Evolutionary conservation across 2,888 invertebrate genomes (phyloP), one percentile per base, ranked within the genome.

Genomic region (Ormyrus rosae): DNA sequence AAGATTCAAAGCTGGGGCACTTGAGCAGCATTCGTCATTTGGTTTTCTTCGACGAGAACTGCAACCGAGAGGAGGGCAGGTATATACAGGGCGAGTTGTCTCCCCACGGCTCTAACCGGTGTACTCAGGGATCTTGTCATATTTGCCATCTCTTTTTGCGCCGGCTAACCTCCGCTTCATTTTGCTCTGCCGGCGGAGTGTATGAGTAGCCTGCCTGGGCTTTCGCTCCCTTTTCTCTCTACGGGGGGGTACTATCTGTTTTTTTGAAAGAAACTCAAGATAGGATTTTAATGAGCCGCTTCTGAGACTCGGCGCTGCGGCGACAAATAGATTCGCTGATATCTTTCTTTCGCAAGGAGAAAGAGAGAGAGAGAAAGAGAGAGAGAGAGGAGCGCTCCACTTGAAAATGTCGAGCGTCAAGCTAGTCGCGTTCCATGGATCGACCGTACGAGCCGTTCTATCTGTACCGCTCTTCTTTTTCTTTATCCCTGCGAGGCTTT

Each of bases 291-390:
- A 89, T 88, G 86, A 88, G 86, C 82, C 84, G 85, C 88, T 88
- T 84, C 84, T 82, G 82, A 81, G 85, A 75, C 71, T 72, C 19
- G 55, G 63, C 84, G 82, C 81, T 83, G 85, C 84, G 83, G 84
- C 83, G 85, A 88, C 88, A 89, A 88, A 89, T 89, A 88, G 88
- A 89, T 89, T 87, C 88, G 76, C 88, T 88, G 88, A 89, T 89
- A 88, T 86, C 86, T 83, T 84, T 85, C 82, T 81, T 70, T 75
- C 70, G 9, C 53, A 10, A 19, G 19, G 45, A 5, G 13, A 8
- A 4, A 34, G 34, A 4, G 34, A 34, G 34, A 19, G 19, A 19
- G 19, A 19, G 19, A 19, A 1, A 19, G 19, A 19, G 19, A 19
- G 19, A 19, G 19, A 19, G 45, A 34, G 34, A 34, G 34, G 34